Evolutionary conservation across 2,797 vertebrate species (phyloP).

Genomic region (Bradypodion pumilum): DNA sequence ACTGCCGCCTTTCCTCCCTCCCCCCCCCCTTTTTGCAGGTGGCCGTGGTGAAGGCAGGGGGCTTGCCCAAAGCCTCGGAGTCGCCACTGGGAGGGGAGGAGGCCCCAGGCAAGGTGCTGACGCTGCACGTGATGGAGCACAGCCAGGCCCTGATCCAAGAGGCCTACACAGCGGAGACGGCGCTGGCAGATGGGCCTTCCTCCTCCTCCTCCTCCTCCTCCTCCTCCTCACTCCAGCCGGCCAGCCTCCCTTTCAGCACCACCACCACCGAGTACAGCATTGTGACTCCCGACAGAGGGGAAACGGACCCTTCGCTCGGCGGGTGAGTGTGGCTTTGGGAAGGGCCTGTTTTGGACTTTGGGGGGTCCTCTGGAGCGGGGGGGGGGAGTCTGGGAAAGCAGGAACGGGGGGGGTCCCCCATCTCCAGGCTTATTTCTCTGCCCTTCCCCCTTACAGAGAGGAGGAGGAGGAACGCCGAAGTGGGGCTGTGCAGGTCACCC

Average conservation of each 20-base stretch:
- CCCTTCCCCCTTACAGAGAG: slow-evolving; percentile 55
- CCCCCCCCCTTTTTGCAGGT: too few species aligned
- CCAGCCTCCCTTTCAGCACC: slow-evolving; percentile 81
- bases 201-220: too few species aligned
- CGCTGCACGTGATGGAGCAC: slow-evolving; percentile 87
- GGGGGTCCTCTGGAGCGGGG: too few species aligned
- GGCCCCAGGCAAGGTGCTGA: slow-evolving; percentile 84
- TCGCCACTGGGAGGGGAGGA: slow-evolving; percentile 26
- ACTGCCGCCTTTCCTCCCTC: too few species aligned
- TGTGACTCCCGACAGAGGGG: slow-evolving; percentile 79
- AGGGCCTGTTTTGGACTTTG: background rate
- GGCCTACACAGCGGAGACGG: slow-evolving; percentile 75
- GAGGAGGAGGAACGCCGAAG: slow-evolving; percentile 70
- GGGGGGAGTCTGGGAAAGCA: too few species aligned
- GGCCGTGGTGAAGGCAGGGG: slow-evolving; percentile 84
- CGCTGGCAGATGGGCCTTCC: slow-evolving; percentile 52
- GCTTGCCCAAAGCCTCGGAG: slow-evolving; percentile 55
- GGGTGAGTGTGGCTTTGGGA: slow-evolving; percentile 71
- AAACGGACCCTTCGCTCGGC: slow-evolving; percentile 78
- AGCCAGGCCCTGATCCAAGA: slow-evolving; percentile 82
- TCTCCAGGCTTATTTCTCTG: background rate
- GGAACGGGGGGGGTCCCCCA: too few species aligned
- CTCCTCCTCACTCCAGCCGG: slow-evolving; percentile 75
- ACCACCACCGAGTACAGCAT: slow-evolving; percentile 83
- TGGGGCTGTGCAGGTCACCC: slow-evolving; percentile 62